phyloP scores from a whole-genome alignment of 2,888 invertebrate species.

The Eulithis testata region DNA sequence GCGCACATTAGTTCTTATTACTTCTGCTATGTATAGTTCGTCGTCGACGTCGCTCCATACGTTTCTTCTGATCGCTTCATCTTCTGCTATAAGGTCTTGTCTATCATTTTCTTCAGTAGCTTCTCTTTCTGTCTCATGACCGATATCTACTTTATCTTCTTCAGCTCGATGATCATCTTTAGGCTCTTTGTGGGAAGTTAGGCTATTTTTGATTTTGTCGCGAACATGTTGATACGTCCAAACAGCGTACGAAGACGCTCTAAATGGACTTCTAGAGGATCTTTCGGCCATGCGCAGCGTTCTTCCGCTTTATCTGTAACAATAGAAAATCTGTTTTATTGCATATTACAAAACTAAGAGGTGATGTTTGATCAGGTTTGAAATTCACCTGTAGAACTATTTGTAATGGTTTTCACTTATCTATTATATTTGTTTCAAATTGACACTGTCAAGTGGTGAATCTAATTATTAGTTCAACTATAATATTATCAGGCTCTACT shows the following conservation, averaged over 20 bases:
- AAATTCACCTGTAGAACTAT: no score
- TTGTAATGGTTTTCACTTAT: no score
- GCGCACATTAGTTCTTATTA: constrained; percentile 78
- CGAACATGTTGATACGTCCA: constrained; percentile 60
- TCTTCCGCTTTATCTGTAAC: constrained; percentile 76
- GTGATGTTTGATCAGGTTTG: no score
- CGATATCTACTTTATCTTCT: constrained; percentile 30
- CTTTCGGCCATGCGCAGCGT: constrained; percentile 80
- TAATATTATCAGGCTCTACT: not conserved
- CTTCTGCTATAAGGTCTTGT: constrained; percentile 66
- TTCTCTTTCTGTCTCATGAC: constrained; percentile 38
- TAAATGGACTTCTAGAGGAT: constrained; percentile 70
- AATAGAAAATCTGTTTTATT: constrained; percentile 39
- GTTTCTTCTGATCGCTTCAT: constrained; percentile 74
- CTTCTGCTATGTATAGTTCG: constrained; percentile 80
- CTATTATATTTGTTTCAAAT: no score
- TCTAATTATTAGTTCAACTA: not conserved
- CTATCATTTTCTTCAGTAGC: constrained; percentile 46
- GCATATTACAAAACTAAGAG: not conserved
- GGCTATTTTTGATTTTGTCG: constrained; percentile 33
- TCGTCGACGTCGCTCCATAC: constrained; percentile 81
- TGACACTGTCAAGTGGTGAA: no score
- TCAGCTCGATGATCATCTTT: constrained; percentile 50
- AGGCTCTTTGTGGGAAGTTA: constrained; percentile 26
- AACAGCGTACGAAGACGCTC: constrained; percentile 77